A percentile compares a stretch with the other conserved stretches of the same genome.
phyloP scores from a whole-genome alignment of 1,140 invertebrate genomes.

The Drosophila micromelanica region DNA sequence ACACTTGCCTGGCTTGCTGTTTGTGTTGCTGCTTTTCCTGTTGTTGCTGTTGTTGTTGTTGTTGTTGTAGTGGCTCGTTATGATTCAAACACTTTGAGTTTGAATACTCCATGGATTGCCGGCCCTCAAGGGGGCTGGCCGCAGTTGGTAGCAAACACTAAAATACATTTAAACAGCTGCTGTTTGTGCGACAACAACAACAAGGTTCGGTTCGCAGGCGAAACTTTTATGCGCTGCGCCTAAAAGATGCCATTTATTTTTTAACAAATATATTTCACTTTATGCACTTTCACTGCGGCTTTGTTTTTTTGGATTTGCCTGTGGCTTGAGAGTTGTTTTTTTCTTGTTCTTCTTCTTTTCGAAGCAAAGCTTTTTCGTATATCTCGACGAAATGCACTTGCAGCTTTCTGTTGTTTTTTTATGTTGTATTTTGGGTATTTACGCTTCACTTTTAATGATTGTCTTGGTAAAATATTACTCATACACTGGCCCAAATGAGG shows the following conservation, averaged over 20 bases:
- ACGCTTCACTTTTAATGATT: constrained; percentile 11
- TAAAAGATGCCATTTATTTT: constrained; percentile 73
- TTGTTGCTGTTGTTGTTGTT: constrained; percentile 31
- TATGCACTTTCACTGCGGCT: constrained; percentile 60
- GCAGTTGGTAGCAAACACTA: constrained; percentile 68
- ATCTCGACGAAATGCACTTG: background rate
- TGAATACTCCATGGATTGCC: constrained; percentile 84
- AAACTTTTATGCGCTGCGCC: constrained; percentile 65
- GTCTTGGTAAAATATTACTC: background rate
- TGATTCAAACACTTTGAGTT: constrained; percentile 79
- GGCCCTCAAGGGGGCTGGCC: constrained; percentile 84
- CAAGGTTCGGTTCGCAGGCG: constrained; percentile 12
- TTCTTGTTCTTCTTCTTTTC: background rate
- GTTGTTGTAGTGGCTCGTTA: constrained; percentile 46
- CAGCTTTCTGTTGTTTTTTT: background rate
- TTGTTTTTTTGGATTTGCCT: constrained; percentile 18
- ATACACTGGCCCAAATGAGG: background rate
- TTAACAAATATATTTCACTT: constrained; percentile 38
- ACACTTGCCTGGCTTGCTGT: constrained; percentile 68
- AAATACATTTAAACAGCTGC: constrained; percentile 84
- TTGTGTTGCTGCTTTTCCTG: constrained; percentile 34
- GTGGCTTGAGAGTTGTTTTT: constrained; percentile 12
- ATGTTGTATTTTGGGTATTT: constrained; percentile 1
- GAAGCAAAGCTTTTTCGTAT: no score
- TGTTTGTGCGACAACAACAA: constrained; percentile 35